Evolutionary conservation across 2,797 vertebrate species (phyloP).

Genomic region (Falco concolor): DNA sequence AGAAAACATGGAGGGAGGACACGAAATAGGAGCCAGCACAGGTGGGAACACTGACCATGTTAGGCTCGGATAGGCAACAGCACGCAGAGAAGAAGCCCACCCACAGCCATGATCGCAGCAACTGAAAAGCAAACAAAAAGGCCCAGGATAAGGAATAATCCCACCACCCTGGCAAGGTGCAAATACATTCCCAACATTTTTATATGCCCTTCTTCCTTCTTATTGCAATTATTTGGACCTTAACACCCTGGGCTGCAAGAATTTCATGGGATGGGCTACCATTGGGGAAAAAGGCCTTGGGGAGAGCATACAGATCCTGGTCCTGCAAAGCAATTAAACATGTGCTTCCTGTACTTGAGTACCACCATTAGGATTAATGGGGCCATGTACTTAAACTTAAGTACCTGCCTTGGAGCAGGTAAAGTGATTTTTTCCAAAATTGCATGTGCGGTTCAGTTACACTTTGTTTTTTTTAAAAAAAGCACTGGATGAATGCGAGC

Average conservation of each 20-base stretch:
- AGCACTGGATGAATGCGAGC: neutral
- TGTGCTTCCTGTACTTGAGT: neutral
- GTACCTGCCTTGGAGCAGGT: conserved; percentile 7
- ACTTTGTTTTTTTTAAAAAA: neutral
- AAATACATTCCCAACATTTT: conserved; percentile 46
- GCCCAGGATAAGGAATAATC: conserved; percentile 74
- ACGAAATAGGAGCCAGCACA: conserved; percentile 39
- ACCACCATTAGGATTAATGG: neutral
- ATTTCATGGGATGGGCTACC: neutral
- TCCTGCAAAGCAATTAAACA: neutral
- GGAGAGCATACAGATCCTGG: neutral
- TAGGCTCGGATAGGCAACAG: conserved; percentile 80
- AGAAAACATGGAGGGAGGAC: conserved; percentile 52
- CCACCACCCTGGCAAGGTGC: conserved; percentile 40
- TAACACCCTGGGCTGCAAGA: neutral
- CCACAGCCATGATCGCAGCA: conserved; percentile 79
- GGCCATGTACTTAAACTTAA: conserved; percentile 50
- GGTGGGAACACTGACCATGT: conserved; percentile 77
- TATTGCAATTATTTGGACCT: neutral
- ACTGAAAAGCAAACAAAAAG: conserved; percentile 80
- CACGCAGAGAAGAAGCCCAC: conserved; percentile 79
- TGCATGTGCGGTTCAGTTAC: neutral
- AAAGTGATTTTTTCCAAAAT: neutral
- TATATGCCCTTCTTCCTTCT: neutral
- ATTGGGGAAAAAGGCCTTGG: neutral